Base-by-base conservation (phyloP, 2,113 vertebrate genomes). In the Coturnix japonica region DNA sequence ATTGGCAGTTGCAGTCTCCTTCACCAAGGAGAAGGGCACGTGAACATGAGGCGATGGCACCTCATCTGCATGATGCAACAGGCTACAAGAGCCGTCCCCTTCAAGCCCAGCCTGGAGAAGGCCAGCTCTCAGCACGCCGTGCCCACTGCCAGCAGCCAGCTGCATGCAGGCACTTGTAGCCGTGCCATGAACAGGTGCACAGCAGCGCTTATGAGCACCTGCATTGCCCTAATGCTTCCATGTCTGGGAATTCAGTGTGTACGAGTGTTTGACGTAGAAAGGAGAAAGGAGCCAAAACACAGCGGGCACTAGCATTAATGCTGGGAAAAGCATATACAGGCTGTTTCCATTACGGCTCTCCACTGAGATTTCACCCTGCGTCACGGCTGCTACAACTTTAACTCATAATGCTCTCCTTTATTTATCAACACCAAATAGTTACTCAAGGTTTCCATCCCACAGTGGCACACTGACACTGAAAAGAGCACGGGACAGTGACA, bases 191-290 rank as follows among this genome's bases (percentile, higher is more conserved):
- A 4, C 44, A 31, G 47, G 46, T 2, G 43, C 53, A 23, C 10
- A 3, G 25, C 2, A 28, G 22, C 39, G 46, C 35, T 37, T 3
- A 56, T 4, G 37, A 59, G 20, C 7, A 5, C 18, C 3, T 19
- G 7, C 22, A 1, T 2, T 31, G 4, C 77, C 3, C 7, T 2
- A 6, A 1, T 0, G 3, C 28, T 15, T 44, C 41, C 21, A 2
- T 2, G 4, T 1, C 0, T 0, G 12, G 60, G 8, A 49, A 74
- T 2, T 21, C 1, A 49, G 69, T 0, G 0, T 10, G 7, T 2
- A 1, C 3, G 8, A 5, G 57, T 33, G 57, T 18, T 9, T 54
- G 66, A 49, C 13, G 5, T n/a, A 13, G 0, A 13, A 71, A 65
- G 1, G 10, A 44, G 46, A 81, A 88, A 81, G 56, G 46, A 79